A percentile compares a stretch with the other conserved stretches of the same genome.
These are phyloP conservation scores for Scartelaos histophorus DNA, from an alignment of 2,113 vertebrate genomes.

Conservation along the genomic window DNA sequence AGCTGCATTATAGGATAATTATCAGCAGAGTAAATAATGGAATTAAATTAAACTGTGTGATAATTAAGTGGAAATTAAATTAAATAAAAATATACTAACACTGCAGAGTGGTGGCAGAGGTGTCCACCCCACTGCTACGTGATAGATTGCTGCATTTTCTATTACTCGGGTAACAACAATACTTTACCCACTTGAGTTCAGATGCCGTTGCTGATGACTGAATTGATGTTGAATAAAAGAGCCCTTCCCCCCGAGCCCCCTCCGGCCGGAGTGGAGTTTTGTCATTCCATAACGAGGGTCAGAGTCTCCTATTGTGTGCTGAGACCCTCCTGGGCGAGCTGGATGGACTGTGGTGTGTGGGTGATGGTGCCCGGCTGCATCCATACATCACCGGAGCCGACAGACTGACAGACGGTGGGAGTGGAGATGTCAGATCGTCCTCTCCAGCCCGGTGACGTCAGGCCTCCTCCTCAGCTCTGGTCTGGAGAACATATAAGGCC, in stretches of 20 bases:
- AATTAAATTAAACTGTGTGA: too few species aligned
- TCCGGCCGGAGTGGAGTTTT: conserved; percentile 35
- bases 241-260: neutral
- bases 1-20: too few species aligned
- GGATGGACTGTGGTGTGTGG: conserved; percentile 63
- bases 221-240: conserved; percentile 28
- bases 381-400: conserved; percentile 66
- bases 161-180: neutral
- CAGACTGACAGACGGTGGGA: conserved; percentile 67
- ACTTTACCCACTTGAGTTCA: neutral
- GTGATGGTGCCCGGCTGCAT: conserved; percentile 62
- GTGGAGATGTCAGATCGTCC: conserved; percentile 60
- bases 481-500: conserved; percentile 36
- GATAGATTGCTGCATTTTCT: neutral
- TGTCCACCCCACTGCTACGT: neutral
- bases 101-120: too few species aligned
- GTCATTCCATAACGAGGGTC: conserved; percentile 68
- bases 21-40: too few species aligned
- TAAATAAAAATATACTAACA: too few species aligned
- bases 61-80: too few species aligned
- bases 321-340: conserved; percentile 45
- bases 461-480: conserved; percentile 52
- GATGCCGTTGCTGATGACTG: conserved; percentile 22
- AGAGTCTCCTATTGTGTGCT: conserved; percentile 53
- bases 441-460: conserved; percentile 56